Conservation (phyloP, 1,140 invertebrate species). For the Chrysoperla carnea region DNA sequence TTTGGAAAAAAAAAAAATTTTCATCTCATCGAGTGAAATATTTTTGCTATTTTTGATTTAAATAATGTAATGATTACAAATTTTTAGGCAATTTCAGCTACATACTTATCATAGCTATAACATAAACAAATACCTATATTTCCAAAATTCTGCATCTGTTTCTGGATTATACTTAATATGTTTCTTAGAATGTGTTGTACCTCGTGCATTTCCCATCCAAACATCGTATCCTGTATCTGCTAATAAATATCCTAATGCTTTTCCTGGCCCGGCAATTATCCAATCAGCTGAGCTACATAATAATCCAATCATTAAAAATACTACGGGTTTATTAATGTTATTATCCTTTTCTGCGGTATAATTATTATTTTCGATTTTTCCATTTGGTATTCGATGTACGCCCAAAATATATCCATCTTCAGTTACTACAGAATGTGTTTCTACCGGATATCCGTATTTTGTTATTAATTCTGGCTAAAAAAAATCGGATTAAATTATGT, state of each 20-base stretch:
- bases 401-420: conserved; percentile 55
- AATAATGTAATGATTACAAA: not conserved
- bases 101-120: not conserved
- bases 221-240: conserved; percentile 30
- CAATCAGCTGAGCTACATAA: conserved; percentile 57
- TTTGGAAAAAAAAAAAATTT: no score
- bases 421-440: conserved; percentile 44
- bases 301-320: conserved; percentile 50
- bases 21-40: no score
- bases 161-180: conserved; percentile 16
- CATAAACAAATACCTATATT: conserved; percentile 19
- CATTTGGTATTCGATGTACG: conserved; percentile 48
- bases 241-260: conserved; percentile 19
- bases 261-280: conserved; percentile 35
- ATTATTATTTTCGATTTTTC: conserved; percentile 13
- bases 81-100: not conserved
- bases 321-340: conserved; percentile 8
- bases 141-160: conserved; percentile 27
- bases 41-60: no score
- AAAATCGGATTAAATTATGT: conserved; percentile 8
- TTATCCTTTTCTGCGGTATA: not conserved
- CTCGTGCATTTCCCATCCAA: conserved; percentile 33
- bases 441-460: conserved; percentile 42
- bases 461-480: conserved; percentile 37
- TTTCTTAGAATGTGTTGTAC: conserved; percentile 27